Conservation (phyloP, 2,113 vertebrate genomes). For the Neolamprologus brichardi region DNA sequence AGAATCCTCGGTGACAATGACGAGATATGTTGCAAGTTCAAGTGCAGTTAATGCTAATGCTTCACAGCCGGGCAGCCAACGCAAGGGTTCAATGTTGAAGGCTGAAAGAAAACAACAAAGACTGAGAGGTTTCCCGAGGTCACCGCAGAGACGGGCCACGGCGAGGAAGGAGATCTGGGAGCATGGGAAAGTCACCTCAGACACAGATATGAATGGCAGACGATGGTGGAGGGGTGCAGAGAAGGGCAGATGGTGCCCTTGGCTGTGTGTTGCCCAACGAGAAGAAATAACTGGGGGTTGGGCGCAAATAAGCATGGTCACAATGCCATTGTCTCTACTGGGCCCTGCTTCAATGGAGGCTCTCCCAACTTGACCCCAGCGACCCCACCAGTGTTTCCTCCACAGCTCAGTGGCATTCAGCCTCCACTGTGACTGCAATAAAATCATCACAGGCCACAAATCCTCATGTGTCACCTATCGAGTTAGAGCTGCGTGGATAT, state of each 20-base stretch:
- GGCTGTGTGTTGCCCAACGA: slow-evolving; percentile 39
- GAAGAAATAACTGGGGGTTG: slow-evolving; percentile 33
- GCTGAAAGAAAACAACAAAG: slow-evolving; percentile 17
- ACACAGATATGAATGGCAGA: slow-evolving; percentile 55
- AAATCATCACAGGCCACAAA: background rate
- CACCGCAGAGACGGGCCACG: slow-evolving; percentile 41
- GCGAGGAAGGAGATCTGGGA: slow-evolving; percentile 50
- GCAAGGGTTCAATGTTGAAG: slow-evolving; percentile 31
- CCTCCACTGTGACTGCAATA: slow-evolving; percentile 27
- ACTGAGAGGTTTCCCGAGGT: slow-evolving; percentile 44
- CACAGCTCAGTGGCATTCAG: slow-evolving; percentile 35
- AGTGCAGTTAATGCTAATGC: slow-evolving; percentile 38
- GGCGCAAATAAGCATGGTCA: slow-evolving; percentile 52
- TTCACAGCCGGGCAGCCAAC: slow-evolving; percentile 51
- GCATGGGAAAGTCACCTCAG: slow-evolving; percentile 80
- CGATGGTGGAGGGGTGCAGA: slow-evolving; percentile 44
- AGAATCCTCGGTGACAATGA: background rate
- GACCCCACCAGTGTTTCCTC: slow-evolving; percentile 19
- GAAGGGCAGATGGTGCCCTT: slow-evolving; percentile 70
- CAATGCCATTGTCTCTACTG: slow-evolving; percentile 62
- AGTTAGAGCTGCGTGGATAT: background rate
- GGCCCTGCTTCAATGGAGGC: slow-evolving; percentile 41
- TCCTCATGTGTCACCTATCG: background rate
- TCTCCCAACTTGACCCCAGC: slow-evolving; percentile 59
- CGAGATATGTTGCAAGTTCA: slow-evolving; percentile 58